Evolutionary conservation across 2,113 vertebrate species (phyloP).

Genomic region (Pelecanoides urinatrix): DNA sequence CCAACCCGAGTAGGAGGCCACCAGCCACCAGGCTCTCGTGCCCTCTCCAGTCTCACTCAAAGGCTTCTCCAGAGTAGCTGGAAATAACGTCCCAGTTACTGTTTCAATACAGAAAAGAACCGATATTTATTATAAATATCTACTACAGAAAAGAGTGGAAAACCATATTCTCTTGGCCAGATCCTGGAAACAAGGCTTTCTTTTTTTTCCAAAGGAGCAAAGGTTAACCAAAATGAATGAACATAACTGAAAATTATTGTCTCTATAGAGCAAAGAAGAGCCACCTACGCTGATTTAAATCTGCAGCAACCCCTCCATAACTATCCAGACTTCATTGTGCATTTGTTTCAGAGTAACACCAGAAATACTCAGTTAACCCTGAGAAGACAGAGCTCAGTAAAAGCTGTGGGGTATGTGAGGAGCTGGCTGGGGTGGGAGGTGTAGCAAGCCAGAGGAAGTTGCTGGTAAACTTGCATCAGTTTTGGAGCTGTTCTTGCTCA

Average conservation of each 20-base stretch:
- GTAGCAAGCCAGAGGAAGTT: background rate
- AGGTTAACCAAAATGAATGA: background rate
- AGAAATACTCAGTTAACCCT: background rate
- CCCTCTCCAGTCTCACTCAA: background rate
- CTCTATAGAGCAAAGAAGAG: background rate
- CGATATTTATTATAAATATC: background rate
- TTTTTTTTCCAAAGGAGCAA: background rate
- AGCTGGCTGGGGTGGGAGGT: background rate
- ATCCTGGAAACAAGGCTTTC: background rate
- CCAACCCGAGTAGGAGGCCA: accelerated
- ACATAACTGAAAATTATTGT: background rate
- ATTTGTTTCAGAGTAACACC: background rate
- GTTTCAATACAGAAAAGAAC: background rate
- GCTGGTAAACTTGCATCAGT: background rate
- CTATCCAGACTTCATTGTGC: background rate
- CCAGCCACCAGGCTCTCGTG: accelerated
- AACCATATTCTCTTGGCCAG: background rate
- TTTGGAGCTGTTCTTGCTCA: background rate
- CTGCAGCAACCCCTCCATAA: background rate
- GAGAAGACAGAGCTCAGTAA: background rate
- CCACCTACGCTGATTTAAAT: background rate
- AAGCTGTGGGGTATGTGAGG: background rate
- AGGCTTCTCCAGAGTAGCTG: background rate
- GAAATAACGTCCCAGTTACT: background rate
- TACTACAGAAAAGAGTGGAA: background rate